Evolutionary conservation across 2,888 invertebrate species (phyloP), one percentile per base, ranked within the genome.

Genomic region (Camptogramma bilineatum): DNA sequence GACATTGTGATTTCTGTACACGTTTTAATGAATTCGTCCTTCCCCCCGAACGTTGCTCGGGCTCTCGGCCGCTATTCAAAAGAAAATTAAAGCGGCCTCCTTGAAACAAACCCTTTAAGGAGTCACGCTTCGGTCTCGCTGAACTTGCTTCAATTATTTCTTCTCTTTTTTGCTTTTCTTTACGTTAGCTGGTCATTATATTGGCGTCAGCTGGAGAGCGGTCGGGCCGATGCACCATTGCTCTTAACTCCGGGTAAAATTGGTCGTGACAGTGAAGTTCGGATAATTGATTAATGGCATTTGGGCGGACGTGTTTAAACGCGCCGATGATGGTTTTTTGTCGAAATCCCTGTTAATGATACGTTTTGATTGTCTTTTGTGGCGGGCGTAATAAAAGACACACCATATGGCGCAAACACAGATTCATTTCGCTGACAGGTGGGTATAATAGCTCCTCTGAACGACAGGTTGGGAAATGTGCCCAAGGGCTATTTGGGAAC

Each of bases 141-240:
- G 86, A 90, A 88, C 85, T 88, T 84, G 81, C 76, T 85, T 85
- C 91, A 91, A 91, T 92, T 90, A 90, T 88, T 88, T 84, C 76
- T 75, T 76, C 80, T 83, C 79, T 82, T 74, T 83, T 84, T 88
- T 86, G 81, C 82, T 84, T 82, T 80, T 85, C 83, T 86, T 85
- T 86, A 80, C 80, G 79, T 77, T 82, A 83, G 78, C 82, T 52
- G 85, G 86, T 87, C 84, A 88, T 90, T 88, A 89, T 79, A 81
- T 78, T 76, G 72, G 87, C 91, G 93, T 90, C 93, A 92, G 92
- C 88, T 92, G 93, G 92, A 78, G 77, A 85, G 82, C 91, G 90
- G 69, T 77, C 73, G 80, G 73, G 76, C 75, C 78, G 79, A 73
- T 78, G 80, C 87, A 78, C 88, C 91, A 92, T 91, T 92, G 92